Conservation (phyloP, 2,113 vertebrate species). For the Silurus meridionalis region DNA sequence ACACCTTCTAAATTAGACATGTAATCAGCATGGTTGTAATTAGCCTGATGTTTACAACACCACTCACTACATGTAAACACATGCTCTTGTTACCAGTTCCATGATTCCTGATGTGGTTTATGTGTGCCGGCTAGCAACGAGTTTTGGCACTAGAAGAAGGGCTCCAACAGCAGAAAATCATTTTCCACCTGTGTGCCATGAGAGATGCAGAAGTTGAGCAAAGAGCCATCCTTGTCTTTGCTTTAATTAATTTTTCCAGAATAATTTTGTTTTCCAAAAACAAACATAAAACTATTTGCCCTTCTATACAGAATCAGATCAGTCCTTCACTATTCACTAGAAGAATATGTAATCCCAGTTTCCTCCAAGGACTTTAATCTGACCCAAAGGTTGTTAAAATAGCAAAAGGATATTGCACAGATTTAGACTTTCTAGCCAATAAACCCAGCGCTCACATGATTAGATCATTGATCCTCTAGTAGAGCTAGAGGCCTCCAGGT, state of each 20-base stretch:
- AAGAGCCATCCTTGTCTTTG: background rate
- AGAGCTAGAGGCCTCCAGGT: conserved; percentile 74
- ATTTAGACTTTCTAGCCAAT: conserved; percentile 72
- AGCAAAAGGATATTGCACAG: conserved; percentile 76
- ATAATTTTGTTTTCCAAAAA: conserved; percentile 48
- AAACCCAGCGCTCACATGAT: conserved; percentile 72
- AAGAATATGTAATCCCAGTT: conserved; percentile 71
- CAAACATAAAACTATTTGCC: conserved; percentile 52
- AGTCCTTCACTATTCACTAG: conserved; percentile 58
- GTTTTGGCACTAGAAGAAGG: conserved; percentile 24
- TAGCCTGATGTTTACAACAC: conserved; percentile 41
- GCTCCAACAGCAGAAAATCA: background rate
- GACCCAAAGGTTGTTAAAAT: conserved; percentile 77
- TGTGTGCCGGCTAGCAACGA: background rate
- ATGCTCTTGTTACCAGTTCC: conserved; percentile 19
- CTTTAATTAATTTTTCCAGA: background rate
- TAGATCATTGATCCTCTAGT: conserved; percentile 76
- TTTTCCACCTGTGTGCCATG: background rate
- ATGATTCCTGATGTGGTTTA: conserved; percentile 24
- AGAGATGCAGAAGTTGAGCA: conserved; percentile 18
- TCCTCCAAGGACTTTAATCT: conserved; percentile 74
- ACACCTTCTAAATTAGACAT: conserved; percentile 58
- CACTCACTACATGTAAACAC: conserved; percentile 37
- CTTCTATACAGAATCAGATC: conserved; percentile 58
- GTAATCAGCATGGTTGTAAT: conserved; percentile 55